Percentiles rank a stretch among this genome's conserved stretches.
Evolutionary conservation across 2,113 vertebrate genomes (phyloP).

Genomic region (Trematocara marginatum): DNA sequence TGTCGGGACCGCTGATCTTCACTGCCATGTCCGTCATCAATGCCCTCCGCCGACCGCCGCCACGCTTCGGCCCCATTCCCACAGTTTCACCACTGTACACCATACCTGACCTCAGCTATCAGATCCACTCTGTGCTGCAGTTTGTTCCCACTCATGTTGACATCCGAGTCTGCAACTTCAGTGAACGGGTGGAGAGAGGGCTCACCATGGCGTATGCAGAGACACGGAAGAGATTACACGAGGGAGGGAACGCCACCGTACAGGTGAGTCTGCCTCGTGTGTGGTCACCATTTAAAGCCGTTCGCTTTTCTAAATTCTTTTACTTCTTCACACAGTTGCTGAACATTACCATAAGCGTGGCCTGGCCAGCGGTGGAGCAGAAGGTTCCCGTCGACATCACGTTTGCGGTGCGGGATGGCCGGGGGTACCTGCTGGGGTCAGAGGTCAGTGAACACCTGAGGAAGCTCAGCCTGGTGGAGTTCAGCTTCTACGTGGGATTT

Average conservation of each 20-base stretch:
- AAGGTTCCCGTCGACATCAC: conserved; percentile 84
- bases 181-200: conserved; percentile 84
- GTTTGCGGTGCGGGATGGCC: conserved; percentile 76
- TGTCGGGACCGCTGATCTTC: conserved; percentile 87
- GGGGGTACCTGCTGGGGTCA: conserved; percentile 79
- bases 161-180: conserved; percentile 87
- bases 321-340: conserved; percentile 67
- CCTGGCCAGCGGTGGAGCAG: conserved; percentile 43
- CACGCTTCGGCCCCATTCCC: conserved; percentile 72
- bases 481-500: conserved; percentile 95
- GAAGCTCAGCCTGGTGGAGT: conserved; percentile 89
- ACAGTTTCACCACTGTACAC: conserved; percentile 75
- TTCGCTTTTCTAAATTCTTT: background rate
- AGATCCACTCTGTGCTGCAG: conserved; percentile 90
- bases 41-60: conserved; percentile 71
- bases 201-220: conserved; percentile 80
- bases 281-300: background rate
- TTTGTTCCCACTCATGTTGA: conserved; percentile 88
- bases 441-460: conserved; percentile 87
- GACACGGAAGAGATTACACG: conserved; percentile 73
- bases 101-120: conserved; percentile 80
- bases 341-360: conserved; percentile 77
- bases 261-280: conserved; percentile 73
- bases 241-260: conserved; percentile 76
- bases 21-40: conserved; percentile 89